phyloP scores from a whole-genome alignment of 2,888 invertebrate genomes.

The Lamellibrachia satsuma region DNA sequence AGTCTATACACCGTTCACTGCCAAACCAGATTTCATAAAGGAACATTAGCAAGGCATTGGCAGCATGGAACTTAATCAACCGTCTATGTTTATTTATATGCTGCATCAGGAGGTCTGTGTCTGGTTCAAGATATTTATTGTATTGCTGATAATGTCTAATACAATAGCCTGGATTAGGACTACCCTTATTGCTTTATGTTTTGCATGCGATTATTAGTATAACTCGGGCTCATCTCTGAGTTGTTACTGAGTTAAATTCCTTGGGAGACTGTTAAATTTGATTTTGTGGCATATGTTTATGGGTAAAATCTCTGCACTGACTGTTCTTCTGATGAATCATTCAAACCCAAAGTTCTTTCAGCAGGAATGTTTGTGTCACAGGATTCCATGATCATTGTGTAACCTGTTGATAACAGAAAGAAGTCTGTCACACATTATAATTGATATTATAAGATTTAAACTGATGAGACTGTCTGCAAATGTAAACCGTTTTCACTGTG shows the following conservation, averaged over 20 bases:
- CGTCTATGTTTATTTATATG: not conserved
- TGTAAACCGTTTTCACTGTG: too few species aligned
- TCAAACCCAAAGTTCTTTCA: too few species aligned
- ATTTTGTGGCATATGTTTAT: not conserved
- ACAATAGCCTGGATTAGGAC: not conserved
- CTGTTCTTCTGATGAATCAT: too few species aligned
- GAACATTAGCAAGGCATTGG: conserved; percentile 3
- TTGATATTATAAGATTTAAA: too few species aligned
- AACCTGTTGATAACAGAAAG: too few species aligned
- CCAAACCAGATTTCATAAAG: not conserved
- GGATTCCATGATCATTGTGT: too few species aligned
- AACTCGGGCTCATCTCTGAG: not conserved
- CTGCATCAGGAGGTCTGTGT: not conserved
- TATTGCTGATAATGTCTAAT: not conserved
- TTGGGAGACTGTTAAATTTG: not conserved
- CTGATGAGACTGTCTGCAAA: too few species aligned
- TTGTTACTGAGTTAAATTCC: not conserved
- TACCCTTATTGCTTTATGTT: conserved; percentile 12
- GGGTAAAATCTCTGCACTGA: too few species aligned
- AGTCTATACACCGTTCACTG: not conserved
- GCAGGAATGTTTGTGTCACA: too few species aligned
- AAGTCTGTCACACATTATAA: too few species aligned
- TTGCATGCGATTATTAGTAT: not conserved
- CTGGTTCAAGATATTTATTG: not conserved
- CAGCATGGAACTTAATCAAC: not conserved